Evolutionary conservation across 2,888 invertebrate genomes (phyloP).

Genomic region (Tromatobia lineatoria): DNA sequence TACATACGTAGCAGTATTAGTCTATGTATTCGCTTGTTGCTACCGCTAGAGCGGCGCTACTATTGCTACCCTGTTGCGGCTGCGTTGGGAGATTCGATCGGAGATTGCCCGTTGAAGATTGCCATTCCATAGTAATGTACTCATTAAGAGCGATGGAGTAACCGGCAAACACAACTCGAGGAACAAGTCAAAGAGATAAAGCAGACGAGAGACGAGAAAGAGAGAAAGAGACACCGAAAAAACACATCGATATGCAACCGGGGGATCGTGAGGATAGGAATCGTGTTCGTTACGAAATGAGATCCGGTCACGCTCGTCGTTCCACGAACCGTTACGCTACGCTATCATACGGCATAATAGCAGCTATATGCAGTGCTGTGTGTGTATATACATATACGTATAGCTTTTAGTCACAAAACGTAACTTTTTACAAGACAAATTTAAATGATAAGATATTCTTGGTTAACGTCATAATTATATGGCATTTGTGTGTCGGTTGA

Average conservation of each 20-base stretch:
- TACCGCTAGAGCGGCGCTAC: slow-evolving; percentile 7
- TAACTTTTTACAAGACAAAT: not conserved
- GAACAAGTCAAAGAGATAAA: not conserved
- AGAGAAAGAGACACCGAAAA: slow-evolving; percentile 12
- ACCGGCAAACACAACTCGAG: slow-evolving; percentile 34
- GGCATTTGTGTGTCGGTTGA: slow-evolving; percentile 8
- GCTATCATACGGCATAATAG: slow-evolving; percentile 24
- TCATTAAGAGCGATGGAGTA: slow-evolving; percentile 60
- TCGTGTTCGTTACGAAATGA: slow-evolving; percentile 63
- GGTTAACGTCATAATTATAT: slow-evolving; percentile 7
- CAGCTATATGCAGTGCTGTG: not conserved
- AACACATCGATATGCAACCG: slow-evolving; percentile 35
- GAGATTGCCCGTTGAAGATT: slow-evolving; percentile 60
- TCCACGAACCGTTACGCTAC: slow-evolving; percentile 51
- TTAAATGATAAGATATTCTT: slow-evolving; percentile 2
- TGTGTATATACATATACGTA: not conserved
- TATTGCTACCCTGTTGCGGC: not conserved
- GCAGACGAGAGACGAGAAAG: not conserved
- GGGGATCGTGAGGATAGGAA: slow-evolving; percentile 49
- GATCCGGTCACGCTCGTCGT: slow-evolving; percentile 61
- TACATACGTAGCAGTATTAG: slow-evolving; percentile 3
- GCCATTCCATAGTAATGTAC: slow-evolving; percentile 63
- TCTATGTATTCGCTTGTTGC: not conserved
- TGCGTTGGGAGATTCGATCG: slow-evolving; percentile 52
- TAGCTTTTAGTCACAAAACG: not conserved